A percentile compares a stretch with the other conserved stretches of the same genome.
Evolutionary conservation across 2,888 invertebrate genomes (phyloP).

Genomic region (Clusia tigrina): DNA sequence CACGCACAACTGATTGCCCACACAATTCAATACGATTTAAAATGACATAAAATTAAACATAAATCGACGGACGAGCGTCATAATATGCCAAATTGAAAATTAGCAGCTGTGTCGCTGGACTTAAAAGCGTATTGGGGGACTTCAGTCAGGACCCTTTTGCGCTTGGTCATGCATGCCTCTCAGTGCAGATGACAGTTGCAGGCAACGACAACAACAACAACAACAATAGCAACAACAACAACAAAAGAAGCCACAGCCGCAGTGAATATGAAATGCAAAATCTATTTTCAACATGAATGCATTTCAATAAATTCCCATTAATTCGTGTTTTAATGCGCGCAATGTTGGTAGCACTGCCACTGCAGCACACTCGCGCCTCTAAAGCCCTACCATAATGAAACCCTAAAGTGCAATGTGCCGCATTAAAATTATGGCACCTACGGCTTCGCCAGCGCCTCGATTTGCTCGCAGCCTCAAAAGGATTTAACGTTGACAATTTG

Average conservation of each 20-base stretch:
- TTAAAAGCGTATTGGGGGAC: background rate
- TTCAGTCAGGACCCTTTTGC: background rate
- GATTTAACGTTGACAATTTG: conserved; percentile 5
- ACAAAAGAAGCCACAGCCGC: too few relatives aligned
- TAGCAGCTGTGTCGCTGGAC: conserved; percentile 11
- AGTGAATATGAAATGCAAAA: background rate
- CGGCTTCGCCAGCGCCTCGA: background rate
- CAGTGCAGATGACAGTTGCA: background rate
- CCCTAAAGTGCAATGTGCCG: background rate
- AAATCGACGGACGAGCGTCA: conserved; percentile 23
- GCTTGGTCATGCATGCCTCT: background rate
- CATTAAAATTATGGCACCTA: conserved; percentile 1
- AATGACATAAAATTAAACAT: conserved; percentile 14
- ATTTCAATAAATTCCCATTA: conserved; percentile 48
- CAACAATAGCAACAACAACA: background rate
- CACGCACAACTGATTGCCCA: background rate
- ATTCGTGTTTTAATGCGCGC: conserved; percentile 40
- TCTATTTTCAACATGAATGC: conserved; percentile 35
- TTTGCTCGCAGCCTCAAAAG: background rate
- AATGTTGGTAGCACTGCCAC: background rate
- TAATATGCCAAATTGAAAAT: conserved; percentile 21
- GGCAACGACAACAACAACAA: background rate
- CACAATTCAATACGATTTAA: conserved; percentile 1
- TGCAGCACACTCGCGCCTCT: background rate
- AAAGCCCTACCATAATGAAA: background rate